Conservation (phyloP, 2,888 invertebrate genomes). For the Diarsia mendica region DNA sequence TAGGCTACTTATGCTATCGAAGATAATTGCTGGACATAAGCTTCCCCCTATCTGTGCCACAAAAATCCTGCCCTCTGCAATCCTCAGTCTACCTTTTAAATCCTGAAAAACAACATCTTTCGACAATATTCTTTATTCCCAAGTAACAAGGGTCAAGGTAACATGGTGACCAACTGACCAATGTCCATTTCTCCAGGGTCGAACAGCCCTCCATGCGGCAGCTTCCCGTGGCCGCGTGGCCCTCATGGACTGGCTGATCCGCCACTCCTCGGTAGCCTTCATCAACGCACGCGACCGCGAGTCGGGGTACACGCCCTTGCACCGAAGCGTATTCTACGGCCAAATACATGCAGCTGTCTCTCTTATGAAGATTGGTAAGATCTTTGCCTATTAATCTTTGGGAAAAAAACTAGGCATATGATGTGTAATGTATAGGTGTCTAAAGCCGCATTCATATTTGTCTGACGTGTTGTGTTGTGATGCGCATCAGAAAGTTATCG, state of each 20-base stretch:
- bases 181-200: conserved; percentile 86
- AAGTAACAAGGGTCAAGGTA: background rate
- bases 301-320: conserved; percentile 95
- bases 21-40: no score
- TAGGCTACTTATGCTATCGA: no score
- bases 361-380: conserved; percentile 92
- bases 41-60: background rate
- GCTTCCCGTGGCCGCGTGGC: conserved; percentile 93
- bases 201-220: conserved; percentile 95
- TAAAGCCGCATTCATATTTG: no score
- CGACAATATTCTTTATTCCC: background rate
- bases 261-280: conserved; percentile 90
- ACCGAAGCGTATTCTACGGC: conserved; percentile 95
- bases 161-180: background rate
- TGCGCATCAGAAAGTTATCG: no score
- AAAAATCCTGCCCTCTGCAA: background rate
- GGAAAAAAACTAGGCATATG: no score
- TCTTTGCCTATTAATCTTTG: no score
- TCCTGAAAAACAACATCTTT: background rate
- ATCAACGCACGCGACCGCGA: conserved; percentile 92
- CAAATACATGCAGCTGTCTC: conserved; percentile 93
- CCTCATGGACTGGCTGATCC: conserved; percentile 94
- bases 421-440: no score
- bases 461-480: no score
- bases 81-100: background rate